These are phyloP conservation scores for Bubo blakistoni DNA, from an alignment of 2,113 vertebrate genomes.

Conservation along the genomic window DNA sequence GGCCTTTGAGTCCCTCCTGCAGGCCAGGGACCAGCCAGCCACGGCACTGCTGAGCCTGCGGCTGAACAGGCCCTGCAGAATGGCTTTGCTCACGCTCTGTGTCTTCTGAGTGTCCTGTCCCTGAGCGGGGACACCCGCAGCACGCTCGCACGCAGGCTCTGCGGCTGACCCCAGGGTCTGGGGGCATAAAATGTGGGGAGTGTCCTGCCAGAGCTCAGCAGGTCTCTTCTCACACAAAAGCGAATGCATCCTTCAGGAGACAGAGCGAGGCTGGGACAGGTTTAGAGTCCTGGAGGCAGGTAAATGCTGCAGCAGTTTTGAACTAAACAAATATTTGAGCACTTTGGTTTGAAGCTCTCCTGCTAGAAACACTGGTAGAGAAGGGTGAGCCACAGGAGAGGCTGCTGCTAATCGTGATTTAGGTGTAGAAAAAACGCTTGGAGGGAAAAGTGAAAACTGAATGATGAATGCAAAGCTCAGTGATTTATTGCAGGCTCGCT, in stretches of 20 bases:
- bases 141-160: accelerated
- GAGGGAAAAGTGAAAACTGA: neutral
- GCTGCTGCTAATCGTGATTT: neutral
- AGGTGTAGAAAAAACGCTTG: neutral
- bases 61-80: accelerated
- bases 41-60: neutral
- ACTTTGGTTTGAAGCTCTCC: neutral
- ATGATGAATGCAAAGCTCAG: neutral
- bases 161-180: neutral
- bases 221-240: neutral
- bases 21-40: neutral
- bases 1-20: neutral
- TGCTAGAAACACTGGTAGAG: neutral
- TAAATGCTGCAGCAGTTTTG: neutral
- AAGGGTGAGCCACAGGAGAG: neutral
- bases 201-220: neutral
- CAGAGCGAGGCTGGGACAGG: neutral
- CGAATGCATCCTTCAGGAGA: neutral
- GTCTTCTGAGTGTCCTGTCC: neutral
- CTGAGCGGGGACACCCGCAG: accelerated
- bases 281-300: neutral
- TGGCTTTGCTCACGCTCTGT: accelerated
- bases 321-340: neutral
- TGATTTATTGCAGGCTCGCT: neutral
- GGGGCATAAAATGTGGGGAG: too few species aligned